Evolutionary conservation across 2,888 invertebrate species (phyloP), one percentile per base, ranked within the genome.

Genomic region (Cerastis rubricosa): DNA sequence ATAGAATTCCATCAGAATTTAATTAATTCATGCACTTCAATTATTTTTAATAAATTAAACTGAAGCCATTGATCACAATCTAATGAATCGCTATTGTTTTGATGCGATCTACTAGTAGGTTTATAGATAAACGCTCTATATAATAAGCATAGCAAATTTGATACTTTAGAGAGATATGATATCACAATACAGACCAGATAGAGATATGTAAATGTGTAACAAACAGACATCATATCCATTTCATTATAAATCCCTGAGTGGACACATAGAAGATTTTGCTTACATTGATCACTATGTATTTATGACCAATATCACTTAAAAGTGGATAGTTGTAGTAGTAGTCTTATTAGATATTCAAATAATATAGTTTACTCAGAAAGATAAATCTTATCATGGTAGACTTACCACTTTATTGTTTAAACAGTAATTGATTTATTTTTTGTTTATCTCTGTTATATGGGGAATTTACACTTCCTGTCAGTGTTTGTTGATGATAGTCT

Each of bases 151-250:
- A 78, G 49, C 66, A 49, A 84, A 85, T 78, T 71, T 82, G 85
- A 88, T 85, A 87, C 80, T 54, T 49, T 40, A 19, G 43, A 51
- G 29, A 74, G 71, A 72, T 74, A 74, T 71, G 69, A 77, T 86
- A 81, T 82, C 73, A 72, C 66, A 77, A 65, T 71, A 63, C 71
- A 47, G n/a, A 64, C 69, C 79, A 73, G 74, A 70, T 75, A 77
- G 57, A 78, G 47, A 70, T 69, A 64, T 12, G 19, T 70, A 59
- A 65, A 67, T 65, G 22, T 75, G 54, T 68, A 69, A 80, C 51
- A 68, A 78, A 57, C 88, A 84, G 81, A 87, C 82, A 76, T 78
- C 83, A 83, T 86, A 88, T 86, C 67, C 66, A 88, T 86, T 86
- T 76, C 83, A 86, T 78, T 80, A 68, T 78, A 67, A 80, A 75